Evolutionary conservation across 2,113 vertebrate genomes (phyloP).

Genomic region (Cricetomys ansorgei): DNA sequence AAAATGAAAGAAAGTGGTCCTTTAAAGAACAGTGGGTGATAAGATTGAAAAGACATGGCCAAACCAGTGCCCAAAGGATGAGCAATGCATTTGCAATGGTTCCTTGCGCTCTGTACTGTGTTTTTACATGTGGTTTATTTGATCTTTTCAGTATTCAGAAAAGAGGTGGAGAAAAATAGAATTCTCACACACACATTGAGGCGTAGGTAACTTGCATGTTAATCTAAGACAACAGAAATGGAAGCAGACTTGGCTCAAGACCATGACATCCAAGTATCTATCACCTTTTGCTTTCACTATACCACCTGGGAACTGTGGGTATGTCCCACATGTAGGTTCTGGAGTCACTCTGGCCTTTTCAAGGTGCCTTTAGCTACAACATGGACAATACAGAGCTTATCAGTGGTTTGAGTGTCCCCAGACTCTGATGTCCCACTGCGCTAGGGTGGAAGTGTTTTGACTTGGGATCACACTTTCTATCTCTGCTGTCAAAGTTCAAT

Average conservation of each 20-base stretch:
- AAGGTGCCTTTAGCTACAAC: neutral
- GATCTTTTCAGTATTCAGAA: neutral
- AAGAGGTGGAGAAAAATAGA: neutral
- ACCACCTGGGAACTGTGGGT: no score
- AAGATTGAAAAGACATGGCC: neutral
- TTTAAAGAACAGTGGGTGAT: neutral
- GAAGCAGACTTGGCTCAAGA: neutral
- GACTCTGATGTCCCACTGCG: no score
- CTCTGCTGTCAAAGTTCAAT: neutral
- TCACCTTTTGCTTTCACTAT: fast-evolving
- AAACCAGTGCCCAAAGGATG: neutral
- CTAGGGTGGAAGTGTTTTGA: fast-evolving
- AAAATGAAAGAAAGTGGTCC: neutral
- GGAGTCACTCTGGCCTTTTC: neutral
- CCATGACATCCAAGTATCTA: fast-evolving
- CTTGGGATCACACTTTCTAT: neutral
- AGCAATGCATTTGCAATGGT: neutral
- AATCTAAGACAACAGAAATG: no score
- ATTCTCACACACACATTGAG: neutral
- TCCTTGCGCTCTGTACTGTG: neutral
- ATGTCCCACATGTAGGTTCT: fast-evolving
- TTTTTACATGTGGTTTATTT: neutral
- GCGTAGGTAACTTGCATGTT: no score
- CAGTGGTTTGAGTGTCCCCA: no score
- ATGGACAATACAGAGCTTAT: fast-evolving